Evolutionary conservation across 2,888 invertebrate genomes (phyloP), one percentile per base, ranked within the genome.

Genomic region (Cancer borealis): DNA sequence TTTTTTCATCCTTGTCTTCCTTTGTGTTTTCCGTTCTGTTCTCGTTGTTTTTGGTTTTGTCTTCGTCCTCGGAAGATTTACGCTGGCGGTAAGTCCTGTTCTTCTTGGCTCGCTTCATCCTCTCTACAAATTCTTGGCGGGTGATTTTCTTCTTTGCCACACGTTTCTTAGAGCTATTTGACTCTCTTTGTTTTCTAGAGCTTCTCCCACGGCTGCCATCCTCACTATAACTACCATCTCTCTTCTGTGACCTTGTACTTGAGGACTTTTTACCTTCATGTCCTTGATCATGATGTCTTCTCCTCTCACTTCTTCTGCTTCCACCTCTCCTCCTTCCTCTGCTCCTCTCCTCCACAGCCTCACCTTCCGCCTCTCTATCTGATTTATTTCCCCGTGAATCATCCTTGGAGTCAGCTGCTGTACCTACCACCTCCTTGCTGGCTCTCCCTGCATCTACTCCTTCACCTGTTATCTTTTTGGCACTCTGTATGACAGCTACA

Each of bases 41-140:
- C 30, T 92, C 79, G 17, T 88, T 79, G 5, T 87, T 92, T 66
- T 93, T 93, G 21, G 45, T 84, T 88, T 94, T 92, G 14, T 93
- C 95, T 73, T 95, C 95, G 39, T 95, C 95, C 92, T 95, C 95
- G 4, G 95, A 95, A 54, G 92, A 60, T 26, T 94, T 95, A 8
- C 95, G 91, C 47, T 94, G 95, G 17, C 95, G 88, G 92, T 95
- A 95, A 0, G 93, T 92, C 30, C 95, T 90, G 79, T 95, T 95
- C 88, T 95, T 89, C 88, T 94, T 95, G 30, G 95, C 95, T 21
- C 94, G 94, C 39, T 92, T 94, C 95, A 95, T 95, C 26, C 95
- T 92, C 47, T 95, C 95, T 89, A 95, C 95, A 89, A 95, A 95
- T 79, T 95, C 95, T 26, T 95, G 94, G 14, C 95, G 92, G 10